Evolutionary conservation across 2,888 invertebrate species (phyloP), one percentile per base, ranked within the genome.

Genomic region (Clunio marinus): DNA sequence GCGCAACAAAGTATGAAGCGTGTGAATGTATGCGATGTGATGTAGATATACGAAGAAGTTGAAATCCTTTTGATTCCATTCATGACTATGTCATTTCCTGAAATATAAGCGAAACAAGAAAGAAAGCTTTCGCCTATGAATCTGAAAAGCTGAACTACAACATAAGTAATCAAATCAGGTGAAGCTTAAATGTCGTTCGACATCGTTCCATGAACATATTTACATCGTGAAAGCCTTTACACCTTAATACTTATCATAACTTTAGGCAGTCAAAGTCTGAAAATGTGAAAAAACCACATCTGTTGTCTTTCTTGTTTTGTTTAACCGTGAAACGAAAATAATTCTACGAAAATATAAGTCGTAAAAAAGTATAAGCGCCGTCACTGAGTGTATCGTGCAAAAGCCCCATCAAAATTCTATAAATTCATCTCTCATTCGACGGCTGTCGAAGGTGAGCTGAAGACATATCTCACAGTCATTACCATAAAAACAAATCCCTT

Each of bases 331-430:
- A 51, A 51, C 24, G 41, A 62, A 59, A 62, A 20, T 15, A 32
- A 24, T 58, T 15, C 32, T 32, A 10, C 10, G 58, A 28, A 25
- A 58, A 28, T 58, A 58, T 28, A 15, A 65, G 46, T 65, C 37
- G 63, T 65, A 58, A 58, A 58, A 58, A 28, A n/a, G n/a, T n/a
- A n/a, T n/a, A n/a, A n/a, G n/a, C n/a, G n/a, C n/a, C n/a, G n/a
- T n/a, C n/a, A n/a, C n/a, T n/a, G n/a, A n/a, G n/a, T 17, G 27
- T 41, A 24, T 13, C 62, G 24, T 13, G 28, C 41, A 24, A 25
- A 46, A 20, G 63, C 45, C 37, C 63, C 63, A 65, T 63, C 63
- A 63, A 63, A 46, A 20, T 65, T 65, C 63, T 65, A 65, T 65
- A 62, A 37, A 37, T 37, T 37, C 20, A 5, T 41, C n/a, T 41